Percentiles rank a stretch among this genome's conserved stretches.
Conservation (phyloP, 92 coral and sea anemone genomes). For the Palythoa caribaeorum region DNA sequence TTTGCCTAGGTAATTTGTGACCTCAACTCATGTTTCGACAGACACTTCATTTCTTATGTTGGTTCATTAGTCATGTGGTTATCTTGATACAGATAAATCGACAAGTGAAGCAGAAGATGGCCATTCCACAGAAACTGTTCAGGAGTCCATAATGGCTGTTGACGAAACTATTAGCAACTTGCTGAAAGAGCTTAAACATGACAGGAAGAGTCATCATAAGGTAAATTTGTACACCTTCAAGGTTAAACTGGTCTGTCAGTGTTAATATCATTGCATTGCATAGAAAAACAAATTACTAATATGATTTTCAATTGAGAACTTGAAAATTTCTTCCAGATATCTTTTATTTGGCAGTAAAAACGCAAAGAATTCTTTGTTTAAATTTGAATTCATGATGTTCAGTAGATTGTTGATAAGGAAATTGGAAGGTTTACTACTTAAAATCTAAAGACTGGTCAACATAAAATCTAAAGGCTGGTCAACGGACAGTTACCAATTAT, state of each 20-base stretch:
- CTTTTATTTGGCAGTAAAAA: too few species aligned
- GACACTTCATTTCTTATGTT: too few species aligned
- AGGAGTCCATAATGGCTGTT: conserved; percentile 90
- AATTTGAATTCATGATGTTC: too few species aligned
- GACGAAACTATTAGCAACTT: conserved; percentile 89
- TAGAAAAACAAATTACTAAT: too few species aligned
- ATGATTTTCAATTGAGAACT: too few species aligned
- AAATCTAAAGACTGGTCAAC: neutral
- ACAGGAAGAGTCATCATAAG: conserved; percentile 83
- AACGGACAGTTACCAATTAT: neutral
- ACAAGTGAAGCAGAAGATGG: conserved; percentile 40
- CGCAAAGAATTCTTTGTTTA: too few species aligned
- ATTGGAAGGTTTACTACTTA: neutral
- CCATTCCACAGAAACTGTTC: conserved; percentile 81
- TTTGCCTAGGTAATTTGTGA: too few species aligned
- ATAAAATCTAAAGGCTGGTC: neutral
- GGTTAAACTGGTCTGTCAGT: neutral
- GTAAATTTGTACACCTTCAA: conserved; percentile 28
- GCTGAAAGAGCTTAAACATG: conserved; percentile 86
- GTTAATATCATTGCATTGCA: neutral
- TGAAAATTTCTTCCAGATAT: too few species aligned
- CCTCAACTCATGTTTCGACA: too few species aligned
- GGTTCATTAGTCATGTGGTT: too few species aligned
- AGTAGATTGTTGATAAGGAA: too few species aligned
- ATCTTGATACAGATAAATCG: conserved; percentile 39